Evolutionary conservation across 2,888 invertebrate genomes (phyloP), one percentile per base, ranked within the genome.

Genomic region (Lithophane semibrunnea): DNA sequence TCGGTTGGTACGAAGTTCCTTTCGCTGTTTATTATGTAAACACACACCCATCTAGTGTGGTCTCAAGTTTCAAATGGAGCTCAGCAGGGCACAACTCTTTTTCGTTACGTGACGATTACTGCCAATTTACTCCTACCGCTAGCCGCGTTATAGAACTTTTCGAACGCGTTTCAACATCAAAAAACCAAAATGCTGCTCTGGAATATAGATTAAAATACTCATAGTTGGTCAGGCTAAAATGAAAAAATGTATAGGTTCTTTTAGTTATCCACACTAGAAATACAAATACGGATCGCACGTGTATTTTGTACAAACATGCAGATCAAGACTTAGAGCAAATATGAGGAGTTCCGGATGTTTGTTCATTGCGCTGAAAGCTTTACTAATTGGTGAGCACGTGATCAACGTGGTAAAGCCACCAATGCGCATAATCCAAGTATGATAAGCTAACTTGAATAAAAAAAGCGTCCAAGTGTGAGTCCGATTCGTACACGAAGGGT

Each of bases 301-400:
- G 65, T 24, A 18, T 47, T 12, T 24, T 18, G 24, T 42, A 42
- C 24, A 54, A 69, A 72, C 54, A 29, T n/a, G 21, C 3, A 8
- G 10, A 44, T 56, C 21, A 21, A 56, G 8, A 29, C 44, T n/a
- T 12, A n/a, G 12, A 29, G 16, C 29, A 44, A 73, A 70, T 12
- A 56, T 29, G 44, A 10, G 24, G 42, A 49, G 18, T n/a, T n/a
- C 18, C 5, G 12, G 12, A 58, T 58, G n/a, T 47, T 10, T 56
- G 44, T 47, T 56, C 29, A 73, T 73, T 71, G 56, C 44, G 3
- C 29, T 73, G 44, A 47, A n/a, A 71, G 56, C 56, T 21, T 47
- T 58, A 18, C 4, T 37, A 47, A 60, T 49, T 74, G 8, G 29
- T 58, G 42, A 71, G 58, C 18, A 49, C 18, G 16, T 58, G 47